Base-by-base conservation (phyloP, 2,888 invertebrate genomes). In the Lepidonotus clava region DNA sequence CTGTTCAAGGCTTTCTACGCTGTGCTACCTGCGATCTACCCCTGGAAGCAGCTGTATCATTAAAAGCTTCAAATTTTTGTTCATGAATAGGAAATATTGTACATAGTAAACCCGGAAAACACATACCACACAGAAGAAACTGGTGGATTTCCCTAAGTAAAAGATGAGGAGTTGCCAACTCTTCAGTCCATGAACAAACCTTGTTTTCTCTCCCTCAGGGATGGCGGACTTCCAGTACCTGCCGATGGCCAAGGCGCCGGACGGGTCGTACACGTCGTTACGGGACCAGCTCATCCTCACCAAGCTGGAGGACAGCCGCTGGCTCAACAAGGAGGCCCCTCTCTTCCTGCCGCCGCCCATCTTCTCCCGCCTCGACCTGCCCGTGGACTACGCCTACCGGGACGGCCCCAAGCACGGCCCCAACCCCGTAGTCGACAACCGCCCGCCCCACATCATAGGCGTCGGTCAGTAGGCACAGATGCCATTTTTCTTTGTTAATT, bases 221-320 rank as follows among this genome's bases (percentile, higher is more conserved):
- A 95, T 98, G 92, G 97, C 96, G 93, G 99, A 99, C 94, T 99
- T 97, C 94, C 98, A 99, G 94, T 99, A 96, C 93, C 94, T 99
- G 88, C 98, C 99, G 0, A 95, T 98, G 90, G 94, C 90, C 85
- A 92, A 89, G 21, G 61, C 24, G 92, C 94, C n/a, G n/a, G 61
- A 86, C n/a, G 80, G 61, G n/a, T 8, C 34, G 4, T 56, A 76
- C 61, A 77, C 41, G 11, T 77, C 86, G 4, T 56, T 80, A 0
- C 28, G n/a, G 6, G 86, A 86, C 24, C 21, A 80, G 40, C 51
- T 86, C 14, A 40, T 40, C 5, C 34, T 86, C 21, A 32, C 36
- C 0, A 28, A 36, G 4, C 32, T 86, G 18, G 86, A 56, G 18
- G 14, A 38, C 6, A 24, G 66, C 6, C 1, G 40, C 24, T 87